These are phyloP conservation scores for Plecturocebus donacophilus DNA, from an alignment of 2,113 vertebrate genomes.

Conservation along the genomic window DNA sequence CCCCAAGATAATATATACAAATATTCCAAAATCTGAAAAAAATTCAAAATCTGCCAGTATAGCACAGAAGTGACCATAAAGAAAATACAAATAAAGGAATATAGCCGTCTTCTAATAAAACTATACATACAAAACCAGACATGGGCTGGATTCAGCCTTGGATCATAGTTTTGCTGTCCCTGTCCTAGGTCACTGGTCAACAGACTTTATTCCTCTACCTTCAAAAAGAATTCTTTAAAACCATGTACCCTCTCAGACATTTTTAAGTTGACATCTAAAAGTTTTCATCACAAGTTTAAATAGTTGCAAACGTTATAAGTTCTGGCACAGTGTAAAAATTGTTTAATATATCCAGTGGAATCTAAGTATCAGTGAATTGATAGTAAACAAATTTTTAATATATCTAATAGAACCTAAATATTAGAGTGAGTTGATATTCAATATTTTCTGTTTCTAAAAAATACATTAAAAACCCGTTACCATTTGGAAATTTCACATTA, in stretches of 20 bases:
- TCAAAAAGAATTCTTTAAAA: conserved; percentile 18
- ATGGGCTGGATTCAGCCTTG: not conserved
- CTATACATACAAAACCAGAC: not conserved
- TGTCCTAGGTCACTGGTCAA: not conserved
- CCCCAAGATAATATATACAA: not conserved
- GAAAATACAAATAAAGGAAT: not conserved
- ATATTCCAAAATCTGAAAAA: not conserved
- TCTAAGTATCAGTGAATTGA: conserved; percentile 22
- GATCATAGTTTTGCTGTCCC: not conserved
- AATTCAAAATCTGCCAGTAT: not conserved
- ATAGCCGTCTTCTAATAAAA: not conserved
- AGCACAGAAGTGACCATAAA: not conserved
- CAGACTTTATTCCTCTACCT: not conserved
- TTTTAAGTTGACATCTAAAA: conserved; percentile 12
- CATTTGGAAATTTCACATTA: not conserved
- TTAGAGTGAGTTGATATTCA: too few relatives aligned
- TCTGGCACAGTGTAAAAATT: not conserved
- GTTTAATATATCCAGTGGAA: conserved; percentile 2
- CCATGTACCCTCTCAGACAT: not conserved
- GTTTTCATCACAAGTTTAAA: not conserved
- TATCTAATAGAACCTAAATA: too few relatives aligned
- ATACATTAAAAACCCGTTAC: not conserved
- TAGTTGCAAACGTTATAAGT: not conserved
- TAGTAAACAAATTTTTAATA: not conserved
- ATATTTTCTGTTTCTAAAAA: too few relatives aligned